phyloP scores from a whole-genome alignment of 2,113 vertebrate genomes.

The Ammodytes dubius region DNA sequence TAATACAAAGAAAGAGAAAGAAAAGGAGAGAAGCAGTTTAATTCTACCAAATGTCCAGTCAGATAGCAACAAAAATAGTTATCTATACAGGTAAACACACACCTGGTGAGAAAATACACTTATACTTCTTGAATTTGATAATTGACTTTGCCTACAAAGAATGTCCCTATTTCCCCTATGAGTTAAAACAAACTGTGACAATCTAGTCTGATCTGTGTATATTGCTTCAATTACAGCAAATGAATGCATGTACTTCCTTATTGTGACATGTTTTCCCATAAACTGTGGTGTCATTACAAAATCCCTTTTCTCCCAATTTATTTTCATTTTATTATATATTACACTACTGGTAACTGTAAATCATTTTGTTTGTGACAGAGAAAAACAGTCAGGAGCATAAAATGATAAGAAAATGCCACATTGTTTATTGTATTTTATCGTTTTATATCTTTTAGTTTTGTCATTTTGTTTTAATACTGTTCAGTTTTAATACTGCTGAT shows the following conservation, averaged over 20 bases:
- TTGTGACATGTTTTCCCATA: background rate
- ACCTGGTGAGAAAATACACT: background rate
- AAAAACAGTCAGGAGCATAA: background rate
- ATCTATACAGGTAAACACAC: background rate
- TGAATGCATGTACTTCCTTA: too few species aligned
- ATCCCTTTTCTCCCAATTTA: background rate
- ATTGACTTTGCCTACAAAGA: background rate
- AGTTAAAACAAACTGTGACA: conserved; percentile 1
- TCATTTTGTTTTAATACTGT: background rate
- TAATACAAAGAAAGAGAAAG: background rate
- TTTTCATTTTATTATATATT: background rate
- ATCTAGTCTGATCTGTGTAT: background rate
- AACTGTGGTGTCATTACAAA: background rate
- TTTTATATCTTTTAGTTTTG: background rate
- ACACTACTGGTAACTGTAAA: background rate
- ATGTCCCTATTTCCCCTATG: background rate
- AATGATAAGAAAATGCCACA: background rate
- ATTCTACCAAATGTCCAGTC: background rate
- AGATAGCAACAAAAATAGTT: background rate
- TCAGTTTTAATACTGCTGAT: background rate
- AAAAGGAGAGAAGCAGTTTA: background rate
- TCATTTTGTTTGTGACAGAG: too few species aligned
- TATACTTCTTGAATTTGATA: background rate
- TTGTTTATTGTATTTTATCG: background rate
- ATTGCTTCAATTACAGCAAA: background rate